Evolutionary conservation across 2,113 vertebrate genomes (phyloP).

Genomic region (Zosterops pallidus): DNA sequence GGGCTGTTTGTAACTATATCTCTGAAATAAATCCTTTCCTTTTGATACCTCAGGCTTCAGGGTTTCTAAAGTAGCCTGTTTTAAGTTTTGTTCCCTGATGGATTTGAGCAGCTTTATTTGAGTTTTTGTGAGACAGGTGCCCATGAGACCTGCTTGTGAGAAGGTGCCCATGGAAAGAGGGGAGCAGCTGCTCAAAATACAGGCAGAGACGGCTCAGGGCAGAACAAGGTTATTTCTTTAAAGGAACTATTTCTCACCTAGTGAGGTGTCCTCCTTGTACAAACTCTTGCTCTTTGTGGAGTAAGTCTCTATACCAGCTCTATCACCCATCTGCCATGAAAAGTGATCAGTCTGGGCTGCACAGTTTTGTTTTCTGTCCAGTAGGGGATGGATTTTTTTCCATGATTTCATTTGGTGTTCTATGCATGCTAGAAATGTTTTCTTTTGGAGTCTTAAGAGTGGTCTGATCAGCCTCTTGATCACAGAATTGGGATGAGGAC

Average conservation of each 20-base stretch:
- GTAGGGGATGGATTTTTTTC: not conserved
- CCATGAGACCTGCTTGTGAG: too few relatives aligned
- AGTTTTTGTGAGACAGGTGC: not conserved
- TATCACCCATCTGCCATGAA: not conserved
- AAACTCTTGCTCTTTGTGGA: not conserved
- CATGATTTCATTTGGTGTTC: not conserved
- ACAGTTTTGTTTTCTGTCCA: not conserved
- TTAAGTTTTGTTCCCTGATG: not conserved
- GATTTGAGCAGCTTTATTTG: too few relatives aligned
- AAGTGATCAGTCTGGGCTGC: not conserved
- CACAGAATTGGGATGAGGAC: not conserved
- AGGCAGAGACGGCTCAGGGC: slow-evolving; percentile 7
- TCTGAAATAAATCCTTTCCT: not conserved
- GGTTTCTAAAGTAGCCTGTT: not conserved
- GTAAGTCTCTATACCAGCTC: not conserved
- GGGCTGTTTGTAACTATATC: not conserved
- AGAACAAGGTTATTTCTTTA: not conserved
- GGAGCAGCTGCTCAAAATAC: not conserved
- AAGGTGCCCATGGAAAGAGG: not conserved
- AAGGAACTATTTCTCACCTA: not conserved
- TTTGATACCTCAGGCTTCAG: not conserved
- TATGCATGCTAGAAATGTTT: not conserved
- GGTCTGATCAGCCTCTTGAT: not conserved
- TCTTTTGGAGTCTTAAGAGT: not conserved
- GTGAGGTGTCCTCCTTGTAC: not conserved